These are phyloP conservation scores for Parnassius mnemosyne DNA, from an alignment of 2,888 invertebrate genomes.

Conservation along the genomic window DNA sequence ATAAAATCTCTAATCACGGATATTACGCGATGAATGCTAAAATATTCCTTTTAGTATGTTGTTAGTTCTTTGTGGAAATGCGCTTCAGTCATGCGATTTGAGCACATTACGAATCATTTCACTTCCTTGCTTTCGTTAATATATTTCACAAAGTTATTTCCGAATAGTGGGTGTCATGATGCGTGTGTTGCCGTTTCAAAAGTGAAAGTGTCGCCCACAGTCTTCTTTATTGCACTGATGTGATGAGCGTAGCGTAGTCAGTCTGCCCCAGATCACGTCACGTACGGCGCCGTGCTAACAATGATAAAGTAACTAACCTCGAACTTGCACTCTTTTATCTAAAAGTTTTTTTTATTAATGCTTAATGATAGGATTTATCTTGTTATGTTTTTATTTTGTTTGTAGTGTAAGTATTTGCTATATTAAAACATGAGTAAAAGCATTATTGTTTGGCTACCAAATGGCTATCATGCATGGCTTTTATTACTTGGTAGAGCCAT, in stretches of 20 bases:
- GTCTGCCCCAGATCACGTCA: conserved; percentile 7
- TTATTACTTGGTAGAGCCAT: too few relatives aligned
- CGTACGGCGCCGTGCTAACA: conserved; percentile 34
- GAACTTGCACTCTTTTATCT: conserved; percentile 37
- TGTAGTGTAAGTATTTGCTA: too few relatives aligned
- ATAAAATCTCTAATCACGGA: conserved; percentile 64
- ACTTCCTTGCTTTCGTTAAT: conserved; percentile 32
- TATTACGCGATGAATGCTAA: conserved; percentile 56
- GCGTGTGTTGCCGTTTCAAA: conserved; percentile 14
- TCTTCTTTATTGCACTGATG: conserved; percentile 29
- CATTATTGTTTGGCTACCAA: too few relatives aligned
- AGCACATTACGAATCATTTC: conserved; percentile 23
- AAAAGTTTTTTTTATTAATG: too few relatives aligned
- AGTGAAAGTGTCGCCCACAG: conserved; percentile 39
- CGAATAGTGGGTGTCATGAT: background rate
- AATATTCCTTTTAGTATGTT: conserved; percentile 52
- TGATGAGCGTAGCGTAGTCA: conserved; percentile 5
- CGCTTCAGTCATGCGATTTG: conserved; percentile 55
- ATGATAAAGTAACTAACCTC: conserved; percentile 45
- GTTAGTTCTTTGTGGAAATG: conserved; percentile 46
- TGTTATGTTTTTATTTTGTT: too few relatives aligned
- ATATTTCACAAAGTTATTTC: conserved; percentile 24
- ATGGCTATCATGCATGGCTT: too few relatives aligned
- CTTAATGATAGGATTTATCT: too few relatives aligned
- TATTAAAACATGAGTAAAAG: too few relatives aligned